phyloP scores from a whole-genome alignment of 1,140 invertebrate species.

The Caenorhabditis remanei region DNA sequence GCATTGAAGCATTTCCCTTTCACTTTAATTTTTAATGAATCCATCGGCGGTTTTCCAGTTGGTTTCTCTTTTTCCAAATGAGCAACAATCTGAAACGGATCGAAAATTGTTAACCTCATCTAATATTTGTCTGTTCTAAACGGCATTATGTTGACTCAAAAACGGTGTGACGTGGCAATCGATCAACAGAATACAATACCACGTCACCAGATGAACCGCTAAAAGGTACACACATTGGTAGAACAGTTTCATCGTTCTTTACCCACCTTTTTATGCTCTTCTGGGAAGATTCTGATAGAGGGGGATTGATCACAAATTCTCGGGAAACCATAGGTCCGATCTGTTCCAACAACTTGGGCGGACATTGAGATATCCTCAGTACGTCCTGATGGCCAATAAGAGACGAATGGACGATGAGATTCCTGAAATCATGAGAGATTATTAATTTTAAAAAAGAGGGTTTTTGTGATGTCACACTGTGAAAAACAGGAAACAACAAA shows the following conservation, averaged over 20 bases:
- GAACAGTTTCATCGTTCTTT: not conserved
- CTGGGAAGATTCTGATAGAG: constrained; percentile 60
- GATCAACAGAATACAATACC: not conserved
- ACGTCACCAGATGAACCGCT: not conserved
- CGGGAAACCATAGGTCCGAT: constrained; percentile 69
- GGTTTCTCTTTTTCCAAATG: constrained; percentile 44
- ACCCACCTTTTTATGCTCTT: constrained; percentile 32
- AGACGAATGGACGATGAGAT: constrained; percentile 60
- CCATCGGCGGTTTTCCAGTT: constrained; percentile 49
- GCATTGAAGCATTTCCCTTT: constrained; percentile 69
- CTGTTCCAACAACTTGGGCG: constrained; percentile 66
- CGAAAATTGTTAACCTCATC: not conserved
- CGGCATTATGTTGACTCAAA: not conserved
- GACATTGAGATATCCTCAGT: constrained; percentile 65
- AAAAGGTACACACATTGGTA: not conserved
- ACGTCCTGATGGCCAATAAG: constrained; percentile 64
- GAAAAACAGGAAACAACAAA: not conserved
- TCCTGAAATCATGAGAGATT: constrained; percentile 42
- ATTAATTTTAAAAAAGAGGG: not conserved
- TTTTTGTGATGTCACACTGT: constrained; percentile 12
- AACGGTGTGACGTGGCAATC: constrained; percentile 15
- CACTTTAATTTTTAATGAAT: constrained; percentile 48
- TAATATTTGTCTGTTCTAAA: not conserved
- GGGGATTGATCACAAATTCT: constrained; percentile 68
- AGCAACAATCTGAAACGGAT: not conserved